Percentiles rank a stretch among this genome's conserved stretches.
Evolutionary conservation across 2,888 invertebrate genomes (phyloP).

Genomic region (Troglohyphantes excavatus): DNA sequence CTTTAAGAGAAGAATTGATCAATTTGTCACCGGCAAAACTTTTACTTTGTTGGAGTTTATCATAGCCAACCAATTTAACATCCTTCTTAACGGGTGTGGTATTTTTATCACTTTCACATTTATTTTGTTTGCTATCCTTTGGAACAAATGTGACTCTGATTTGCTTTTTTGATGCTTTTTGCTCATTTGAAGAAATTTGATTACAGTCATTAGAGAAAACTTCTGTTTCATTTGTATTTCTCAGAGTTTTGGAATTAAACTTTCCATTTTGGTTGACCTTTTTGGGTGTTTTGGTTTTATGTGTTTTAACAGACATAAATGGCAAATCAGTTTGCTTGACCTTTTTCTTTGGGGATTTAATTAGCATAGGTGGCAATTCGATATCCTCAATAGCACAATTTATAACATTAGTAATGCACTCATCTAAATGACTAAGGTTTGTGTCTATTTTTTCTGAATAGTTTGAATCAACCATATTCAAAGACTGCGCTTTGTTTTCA

Average conservation of each 20-base stretch:
- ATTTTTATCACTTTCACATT: neutral
- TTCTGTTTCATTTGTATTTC: neutral
- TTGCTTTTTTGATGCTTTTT: neutral
- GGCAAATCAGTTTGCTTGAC: neutral
- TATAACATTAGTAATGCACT: neutral
- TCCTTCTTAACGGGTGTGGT: neutral
- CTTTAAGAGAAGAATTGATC: neutral
- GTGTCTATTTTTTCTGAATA: neutral
- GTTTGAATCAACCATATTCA: neutral
- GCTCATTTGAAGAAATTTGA: neutral
- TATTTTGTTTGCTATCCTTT: neutral
- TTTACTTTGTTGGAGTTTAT: neutral
- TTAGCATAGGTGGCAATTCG: neutral
- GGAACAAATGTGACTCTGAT: neutral
- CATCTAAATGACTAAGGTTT: neutral
- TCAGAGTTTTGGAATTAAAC: neutral
- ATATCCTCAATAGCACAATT: neutral
- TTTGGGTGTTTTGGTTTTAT: too few relatives aligned
- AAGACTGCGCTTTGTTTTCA: neutral
- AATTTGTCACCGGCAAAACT: neutral
- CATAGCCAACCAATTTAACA: neutral
- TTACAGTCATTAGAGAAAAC: neutral
- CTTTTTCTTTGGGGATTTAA: neutral
- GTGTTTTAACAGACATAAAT: too few relatives aligned
- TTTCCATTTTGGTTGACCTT: too few relatives aligned